phyloP scores from a whole-genome alignment of 35 echinoderm and acorn worm genomes.

The Heliocidaris tuberculata region DNA sequence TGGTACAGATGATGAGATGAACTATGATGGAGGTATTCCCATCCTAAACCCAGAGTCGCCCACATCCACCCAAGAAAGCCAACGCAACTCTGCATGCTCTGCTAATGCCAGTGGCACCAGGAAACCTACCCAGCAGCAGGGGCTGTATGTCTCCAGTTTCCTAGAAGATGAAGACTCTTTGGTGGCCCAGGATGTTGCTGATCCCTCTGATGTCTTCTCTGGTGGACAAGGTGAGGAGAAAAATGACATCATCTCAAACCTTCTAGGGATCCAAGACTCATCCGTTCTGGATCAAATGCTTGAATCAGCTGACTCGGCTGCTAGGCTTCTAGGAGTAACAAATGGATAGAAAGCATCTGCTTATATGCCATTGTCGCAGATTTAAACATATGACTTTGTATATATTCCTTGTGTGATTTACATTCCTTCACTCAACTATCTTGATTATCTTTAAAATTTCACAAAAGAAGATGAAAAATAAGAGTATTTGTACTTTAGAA shows the following conservation, averaged over 20 bases:
- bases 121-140: slow-evolving; percentile 23
- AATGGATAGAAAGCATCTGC: not conserved
- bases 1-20: not conserved
- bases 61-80: slow-evolving; percentile 23
- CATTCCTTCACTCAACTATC: slow-evolving; percentile 1
- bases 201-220: slow-evolving; percentile 54
- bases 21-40: not conserved
- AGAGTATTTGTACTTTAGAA: not conserved
- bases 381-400: not conserved
- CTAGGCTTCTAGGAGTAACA: slow-evolving; percentile 80
- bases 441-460: not conserved
- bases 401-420: not conserved
- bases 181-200: slow-evolving; percentile 42
- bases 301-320: slow-evolving; percentile 92
- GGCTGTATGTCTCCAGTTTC: slow-evolving; percentile 39
- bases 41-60: slow-evolving; percentile 47
- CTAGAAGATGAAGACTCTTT: slow-evolving; percentile 40
- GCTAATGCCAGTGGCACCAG: not conserved
- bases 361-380: not conserved
- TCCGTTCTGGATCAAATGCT: slow-evolving; percentile 94
- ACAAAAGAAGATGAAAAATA: not conserved
- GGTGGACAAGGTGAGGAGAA: slow-evolving; percentile 44
- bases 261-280: slow-evolving; percentile 90
- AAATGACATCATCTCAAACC: slow-evolving; percentile 91
- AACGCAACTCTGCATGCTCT: not conserved